These are phyloP conservation scores for Equus przewalskii DNA, from an alignment of 2,113 vertebrate genomes.

Conservation along the genomic window DNA sequence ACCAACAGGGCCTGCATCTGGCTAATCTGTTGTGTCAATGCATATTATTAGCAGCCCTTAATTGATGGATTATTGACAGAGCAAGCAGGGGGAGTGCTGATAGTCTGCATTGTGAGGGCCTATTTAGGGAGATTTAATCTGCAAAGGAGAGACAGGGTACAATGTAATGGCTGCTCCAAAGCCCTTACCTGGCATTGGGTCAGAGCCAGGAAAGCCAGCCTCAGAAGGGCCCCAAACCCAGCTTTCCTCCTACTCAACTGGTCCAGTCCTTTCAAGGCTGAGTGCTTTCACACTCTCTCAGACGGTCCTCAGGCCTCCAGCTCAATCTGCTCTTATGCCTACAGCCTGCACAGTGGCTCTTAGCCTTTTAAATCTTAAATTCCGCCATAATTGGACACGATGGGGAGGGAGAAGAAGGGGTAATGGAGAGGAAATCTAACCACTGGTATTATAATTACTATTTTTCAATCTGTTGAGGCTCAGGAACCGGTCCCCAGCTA, in stretches of 20 bases:
- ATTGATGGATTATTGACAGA: conserved; percentile 85
- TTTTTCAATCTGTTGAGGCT: neutral
- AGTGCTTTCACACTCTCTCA: neutral
- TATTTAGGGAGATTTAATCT: conserved; percentile 74
- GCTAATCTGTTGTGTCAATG: conserved; percentile 74
- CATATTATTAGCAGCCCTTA: conserved; percentile 71
- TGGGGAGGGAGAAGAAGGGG: no score
- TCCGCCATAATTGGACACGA: neutral
- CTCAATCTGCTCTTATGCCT: neutral
- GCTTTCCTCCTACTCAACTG: neutral
- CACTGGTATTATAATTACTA: neutral
- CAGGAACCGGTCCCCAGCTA: neutral
- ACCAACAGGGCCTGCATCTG: neutral
- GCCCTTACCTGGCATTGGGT: conserved; percentile 58
- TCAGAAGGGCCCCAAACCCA: neutral
- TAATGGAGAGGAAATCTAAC: conserved; percentile 4
- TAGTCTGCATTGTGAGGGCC: conserved; percentile 13
- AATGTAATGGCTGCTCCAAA: conserved; percentile 68
- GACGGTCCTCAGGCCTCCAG: neutral
- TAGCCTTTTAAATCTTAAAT: neutral
- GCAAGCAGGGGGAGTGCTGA: conserved; percentile 61
- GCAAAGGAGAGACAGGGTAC: conserved; percentile 63
- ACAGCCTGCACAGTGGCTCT: neutral
- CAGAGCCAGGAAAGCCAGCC: neutral
- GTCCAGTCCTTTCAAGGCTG: neutral